phyloP scores from a whole-genome alignment of 2,888 invertebrate species.

The Cactoblastis cactorum region DNA sequence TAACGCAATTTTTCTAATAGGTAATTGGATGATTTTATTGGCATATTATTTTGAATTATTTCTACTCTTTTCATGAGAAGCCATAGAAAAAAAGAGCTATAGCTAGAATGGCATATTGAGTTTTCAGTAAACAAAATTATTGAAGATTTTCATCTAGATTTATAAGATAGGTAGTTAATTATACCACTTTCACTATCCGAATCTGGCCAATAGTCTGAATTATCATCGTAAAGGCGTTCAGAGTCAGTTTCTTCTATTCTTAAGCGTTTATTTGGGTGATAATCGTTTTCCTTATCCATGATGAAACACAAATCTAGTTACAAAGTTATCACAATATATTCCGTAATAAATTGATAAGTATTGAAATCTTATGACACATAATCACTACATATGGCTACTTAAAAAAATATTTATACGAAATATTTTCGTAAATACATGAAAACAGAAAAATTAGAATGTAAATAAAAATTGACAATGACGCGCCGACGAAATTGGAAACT shows the following conservation, averaged over 20 bases:
- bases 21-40: too few species aligned
- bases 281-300: constrained; percentile 63
- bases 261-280: constrained; percentile 50
- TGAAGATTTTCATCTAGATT: too few species aligned
- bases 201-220: constrained; percentile 66
- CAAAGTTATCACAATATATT: background rate
- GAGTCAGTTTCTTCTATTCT: constrained; percentile 50
- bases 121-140: too few species aligned
- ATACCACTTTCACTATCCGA: constrained; percentile 57
- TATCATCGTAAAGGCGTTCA: constrained; percentile 41
- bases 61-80: too few species aligned
- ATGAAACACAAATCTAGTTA: background rate
- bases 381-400: background rate
- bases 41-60: too few species aligned
- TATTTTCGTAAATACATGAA: constrained; percentile 14
- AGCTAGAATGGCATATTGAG: too few species aligned
- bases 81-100: too few species aligned
- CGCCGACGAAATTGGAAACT: constrained; percentile 6
- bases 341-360: background rate
- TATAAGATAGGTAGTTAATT: background rate
- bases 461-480: constrained; percentile 6
- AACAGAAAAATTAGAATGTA: constrained; percentile 3
- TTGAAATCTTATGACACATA: background rate
- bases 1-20: too few species aligned
- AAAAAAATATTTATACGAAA: background rate